Base-by-base conservation (phyloP, 2,797 vertebrate species). In the Macrochelys suwanniensis region DNA sequence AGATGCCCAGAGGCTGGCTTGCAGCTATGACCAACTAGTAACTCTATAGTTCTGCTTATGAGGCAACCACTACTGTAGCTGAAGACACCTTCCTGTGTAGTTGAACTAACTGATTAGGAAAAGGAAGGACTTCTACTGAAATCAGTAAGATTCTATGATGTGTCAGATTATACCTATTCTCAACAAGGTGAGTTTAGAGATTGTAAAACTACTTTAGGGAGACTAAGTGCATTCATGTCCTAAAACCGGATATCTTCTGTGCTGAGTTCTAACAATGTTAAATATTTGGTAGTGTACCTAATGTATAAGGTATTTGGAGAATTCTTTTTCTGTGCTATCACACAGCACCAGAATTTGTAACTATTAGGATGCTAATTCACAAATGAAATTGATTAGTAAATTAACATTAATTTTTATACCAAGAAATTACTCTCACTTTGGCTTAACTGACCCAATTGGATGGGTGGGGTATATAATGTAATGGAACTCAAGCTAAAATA, bases 1-100 rank as follows among this genome's bases (percentile, higher is more conserved):
- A 98, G 96, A 98, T 98, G 98, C 98, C 98, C 97, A 98, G 98
- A 98, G 98, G 98, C 98, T 98, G 98, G 97, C 96, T 98, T 95
- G 97, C 98, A 98, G 98, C 98, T 98, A 98, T 98, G 98, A 98
- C 95, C 96, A 98, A 97, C 97, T 96, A 93, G 98, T 97, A 97
- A 97, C 0, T 15, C 96, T 96, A 83, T 84, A 96, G 97, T 95
- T 97, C 93, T 98, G 97, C 94, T 98, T 96, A 95, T 56, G 89
- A 97, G 96, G 95, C 90, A 96, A 94, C 92, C 88, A 97, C 92
- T 94, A 87, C 42, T 59, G 94, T 93, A 97, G 93, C 94, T 90
- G 86, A 93, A 97, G 80, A 92, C 92, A 97, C 89, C 85, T 94
- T 88, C 92, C 80, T 2, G 47, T 2, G 49, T 17, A 96, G 87